These are phyloP conservation scores for Drosophila limbata DNA, from an alignment of 2,888 invertebrate species.

Conservation along the genomic window DNA sequence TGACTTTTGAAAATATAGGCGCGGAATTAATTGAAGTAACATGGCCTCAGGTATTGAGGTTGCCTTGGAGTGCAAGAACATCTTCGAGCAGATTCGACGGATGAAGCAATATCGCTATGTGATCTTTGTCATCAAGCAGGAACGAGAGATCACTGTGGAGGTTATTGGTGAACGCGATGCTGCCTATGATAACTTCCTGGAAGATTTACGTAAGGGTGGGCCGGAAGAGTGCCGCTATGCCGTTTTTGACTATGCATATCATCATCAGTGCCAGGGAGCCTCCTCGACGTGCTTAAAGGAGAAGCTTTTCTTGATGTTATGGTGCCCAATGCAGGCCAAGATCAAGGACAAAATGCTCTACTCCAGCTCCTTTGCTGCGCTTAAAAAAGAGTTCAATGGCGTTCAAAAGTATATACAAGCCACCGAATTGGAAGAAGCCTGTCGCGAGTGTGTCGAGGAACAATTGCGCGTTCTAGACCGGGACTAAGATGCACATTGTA, in stretches of 20 bases:
- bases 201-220: constrained; percentile 41
- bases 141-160: constrained; percentile 48
- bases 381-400: constrained; percentile 51
- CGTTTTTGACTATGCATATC: constrained; percentile 56
- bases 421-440: constrained; percentile 54
- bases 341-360: constrained; percentile 63
- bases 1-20: background rate
- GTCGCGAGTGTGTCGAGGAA: constrained; percentile 44
- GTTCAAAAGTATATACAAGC: constrained; percentile 61
- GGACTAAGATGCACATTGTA: constrained; percentile 19
- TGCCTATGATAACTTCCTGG: constrained; percentile 49
- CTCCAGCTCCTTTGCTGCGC: constrained; percentile 44
- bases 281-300: constrained; percentile 43
- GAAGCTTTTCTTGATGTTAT: constrained; percentile 59
- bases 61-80: constrained; percentile 31
- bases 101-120: constrained; percentile 56
- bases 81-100: constrained; percentile 52
- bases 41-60: constrained; percentile 59
- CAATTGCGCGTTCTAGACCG: constrained; percentile 49
- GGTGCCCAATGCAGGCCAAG: constrained; percentile 58
- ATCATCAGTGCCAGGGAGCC: constrained; percentile 50
- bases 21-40: background rate
- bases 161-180: constrained; percentile 41
- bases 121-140: constrained; percentile 41
- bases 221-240: constrained; percentile 53